phyloP scores from a whole-genome alignment of 2,888 invertebrate species.

The Salpingus planirostris region DNA sequence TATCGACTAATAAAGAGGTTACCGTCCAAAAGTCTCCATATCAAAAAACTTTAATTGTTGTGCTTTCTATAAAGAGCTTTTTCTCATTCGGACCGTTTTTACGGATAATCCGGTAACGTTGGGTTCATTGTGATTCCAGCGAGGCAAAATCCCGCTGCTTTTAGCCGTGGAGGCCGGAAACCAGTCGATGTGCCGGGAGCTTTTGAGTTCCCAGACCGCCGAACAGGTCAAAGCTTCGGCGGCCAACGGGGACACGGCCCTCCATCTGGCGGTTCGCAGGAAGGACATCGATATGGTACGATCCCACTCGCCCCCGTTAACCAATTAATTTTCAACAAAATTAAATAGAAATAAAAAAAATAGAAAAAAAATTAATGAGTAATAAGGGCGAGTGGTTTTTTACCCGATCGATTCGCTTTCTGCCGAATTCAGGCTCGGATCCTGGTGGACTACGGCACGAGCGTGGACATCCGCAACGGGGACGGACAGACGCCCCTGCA shows the following conservation, averaged over 20 bases:
- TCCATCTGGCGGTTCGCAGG: slow-evolving; percentile 90
- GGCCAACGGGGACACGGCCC: slow-evolving; percentile 83
- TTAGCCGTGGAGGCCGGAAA: slow-evolving; percentile 93
- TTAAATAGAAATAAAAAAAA: no score
- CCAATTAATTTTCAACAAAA: no score
- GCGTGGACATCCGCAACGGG: slow-evolving; percentile 86
- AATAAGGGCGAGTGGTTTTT: no score
- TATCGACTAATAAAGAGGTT: no score
- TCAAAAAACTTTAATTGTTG: no score
- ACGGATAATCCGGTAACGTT: not conserved
- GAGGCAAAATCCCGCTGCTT: slow-evolving; percentile 87
- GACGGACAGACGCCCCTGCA: slow-evolving; percentile 93
- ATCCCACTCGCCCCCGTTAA: no score
- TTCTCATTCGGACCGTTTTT: not conserved
- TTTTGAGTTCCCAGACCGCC: slow-evolving; percentile 77
- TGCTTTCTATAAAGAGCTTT: no score
- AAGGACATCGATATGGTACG: slow-evolving; percentile 82
- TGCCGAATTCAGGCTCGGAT: slow-evolving; percentile 51
- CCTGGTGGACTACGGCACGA: slow-evolving; percentile 85
- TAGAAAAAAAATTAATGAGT: no score
- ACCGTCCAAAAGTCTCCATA: no score
- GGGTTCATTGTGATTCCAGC: no score
- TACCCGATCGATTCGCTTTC: not conserved
- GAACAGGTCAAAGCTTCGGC: slow-evolving; percentile 81
- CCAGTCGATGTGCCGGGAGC: slow-evolving; percentile 89